Conservation (phyloP, 2,888 invertebrate genomes). For the Anodontia alba region DNA sequence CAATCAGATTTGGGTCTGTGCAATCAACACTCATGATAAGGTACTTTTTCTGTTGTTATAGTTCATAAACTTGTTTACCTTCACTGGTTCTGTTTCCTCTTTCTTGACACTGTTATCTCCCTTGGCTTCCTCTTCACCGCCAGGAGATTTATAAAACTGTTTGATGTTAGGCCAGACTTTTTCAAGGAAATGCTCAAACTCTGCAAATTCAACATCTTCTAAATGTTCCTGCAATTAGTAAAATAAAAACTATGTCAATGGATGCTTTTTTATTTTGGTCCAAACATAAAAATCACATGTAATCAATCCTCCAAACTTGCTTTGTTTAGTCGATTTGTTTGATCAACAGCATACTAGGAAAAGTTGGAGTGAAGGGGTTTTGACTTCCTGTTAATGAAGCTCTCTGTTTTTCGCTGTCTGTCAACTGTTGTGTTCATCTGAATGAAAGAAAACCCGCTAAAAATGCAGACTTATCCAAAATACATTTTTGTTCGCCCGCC, state of each 20-base stretch:
- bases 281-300: not conserved
- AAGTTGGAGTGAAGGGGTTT: too few species aligned
- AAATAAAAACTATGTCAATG: not conserved
- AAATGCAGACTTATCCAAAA: too few species aligned
- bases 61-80: not conserved
- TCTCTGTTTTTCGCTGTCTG: too few species aligned
- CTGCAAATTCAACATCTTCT: conserved; percentile 78
- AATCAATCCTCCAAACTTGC: not conserved
- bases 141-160: conserved; percentile 78
- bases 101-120: conserved; percentile 69
- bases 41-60: too few species aligned
- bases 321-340: too few species aligned
- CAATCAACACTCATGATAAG: too few species aligned
- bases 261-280: not conserved
- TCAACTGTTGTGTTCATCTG: too few species aligned
- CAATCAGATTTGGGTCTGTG: too few species aligned
- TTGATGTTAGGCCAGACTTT: conserved; percentile 84
- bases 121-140: conserved; percentile 51
- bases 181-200: conserved; percentile 74
- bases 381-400: too few species aligned
- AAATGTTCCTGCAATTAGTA: conserved; percentile 79
- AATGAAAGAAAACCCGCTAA: too few species aligned
- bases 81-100: conserved; percentile 27
- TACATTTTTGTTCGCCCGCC: too few species aligned
- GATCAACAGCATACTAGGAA: too few species aligned